phyloP scores from a whole-genome alignment of 2,797 vertebrate genomes.

The Hydrocynus forskahlii region DNA sequence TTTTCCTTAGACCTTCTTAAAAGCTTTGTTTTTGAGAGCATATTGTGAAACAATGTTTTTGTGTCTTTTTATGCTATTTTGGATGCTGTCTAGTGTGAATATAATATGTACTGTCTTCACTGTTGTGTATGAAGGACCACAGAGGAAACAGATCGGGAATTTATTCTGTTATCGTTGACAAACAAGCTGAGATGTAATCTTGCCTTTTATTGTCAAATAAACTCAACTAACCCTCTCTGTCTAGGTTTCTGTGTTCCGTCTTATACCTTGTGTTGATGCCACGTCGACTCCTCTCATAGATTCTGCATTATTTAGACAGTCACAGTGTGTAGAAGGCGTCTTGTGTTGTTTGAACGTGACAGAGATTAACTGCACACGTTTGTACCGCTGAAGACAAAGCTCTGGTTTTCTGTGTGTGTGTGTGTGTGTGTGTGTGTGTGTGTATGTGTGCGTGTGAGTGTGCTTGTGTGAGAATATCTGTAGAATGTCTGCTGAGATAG shows the following conservation, averaged over 20 bases:
- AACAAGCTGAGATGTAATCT: background rate
- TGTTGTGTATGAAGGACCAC: background rate
- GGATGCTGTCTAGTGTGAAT: background rate
- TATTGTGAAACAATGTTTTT: no score
- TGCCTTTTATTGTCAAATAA: background rate
- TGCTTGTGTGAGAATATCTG: background rate
- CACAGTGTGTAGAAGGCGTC: slow-evolving; percentile 1
- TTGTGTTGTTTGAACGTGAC: slow-evolving; percentile 28
- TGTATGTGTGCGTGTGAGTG: background rate
- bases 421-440: background rate
- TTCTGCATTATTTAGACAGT: slow-evolving; percentile 14
- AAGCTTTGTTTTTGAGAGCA: no score
- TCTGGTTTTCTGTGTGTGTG: slow-evolving; percentile 1
- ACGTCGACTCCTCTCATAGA: background rate
- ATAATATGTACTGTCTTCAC: background rate
- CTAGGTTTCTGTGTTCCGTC: slow-evolving; percentile 30
- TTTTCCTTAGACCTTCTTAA: no score
- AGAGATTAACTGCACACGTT: slow-evolving; percentile 19
- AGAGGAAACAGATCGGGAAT: background rate
- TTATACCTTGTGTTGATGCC: slow-evolving; percentile 41
- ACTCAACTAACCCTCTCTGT: slow-evolving; percentile 22
- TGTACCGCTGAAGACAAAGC: slow-evolving; percentile 3
- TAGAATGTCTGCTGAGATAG: slow-evolving; percentile 25
- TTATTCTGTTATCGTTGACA: background rate
- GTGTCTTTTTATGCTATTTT: background rate